These are phyloP conservation scores for Halisarca cf. caerulea DNA, from an alignment of 37 sponge, comb jelly and placozoan genomes.

Conservation along the genomic window DNA sequence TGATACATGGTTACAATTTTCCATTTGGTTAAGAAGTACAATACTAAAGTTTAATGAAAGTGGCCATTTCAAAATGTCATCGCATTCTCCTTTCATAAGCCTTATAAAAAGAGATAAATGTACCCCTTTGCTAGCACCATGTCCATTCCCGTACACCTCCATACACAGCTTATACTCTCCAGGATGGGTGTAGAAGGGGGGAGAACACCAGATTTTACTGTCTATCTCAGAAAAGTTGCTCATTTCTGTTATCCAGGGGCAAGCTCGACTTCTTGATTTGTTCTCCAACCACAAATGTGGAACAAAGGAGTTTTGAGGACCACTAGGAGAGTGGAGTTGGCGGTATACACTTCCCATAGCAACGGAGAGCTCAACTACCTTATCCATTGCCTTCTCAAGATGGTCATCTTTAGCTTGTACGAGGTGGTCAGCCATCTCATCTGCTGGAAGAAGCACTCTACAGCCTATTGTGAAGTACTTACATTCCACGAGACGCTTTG, in stretches of 20 bases:
- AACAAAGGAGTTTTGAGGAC: neutral
- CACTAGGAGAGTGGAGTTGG: neutral
- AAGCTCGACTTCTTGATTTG: neutral
- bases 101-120: neutral
- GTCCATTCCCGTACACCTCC: neutral
- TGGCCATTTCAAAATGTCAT: neutral
- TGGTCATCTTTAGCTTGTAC: neutral
- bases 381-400: constrained; percentile 5
- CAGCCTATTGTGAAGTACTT: constrained; percentile 8
- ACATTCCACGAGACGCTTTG: neutral
- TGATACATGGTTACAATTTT: neutral
- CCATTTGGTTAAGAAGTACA: neutral
- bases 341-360: neutral
- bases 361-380: neutral
- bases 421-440: neutral
- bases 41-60: neutral
- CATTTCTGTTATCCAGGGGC: constrained; percentile 3
- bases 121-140: neutral
- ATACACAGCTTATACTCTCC: neutral
- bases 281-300: neutral
- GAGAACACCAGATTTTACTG: neutral
- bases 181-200: neutral
- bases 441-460: neutral
- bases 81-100: neutral
- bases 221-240: too few species aligned